Evolutionary conservation across 2,113 vertebrate genomes (phyloP).

Genomic region (Cephalopterus ornatus): DNA sequence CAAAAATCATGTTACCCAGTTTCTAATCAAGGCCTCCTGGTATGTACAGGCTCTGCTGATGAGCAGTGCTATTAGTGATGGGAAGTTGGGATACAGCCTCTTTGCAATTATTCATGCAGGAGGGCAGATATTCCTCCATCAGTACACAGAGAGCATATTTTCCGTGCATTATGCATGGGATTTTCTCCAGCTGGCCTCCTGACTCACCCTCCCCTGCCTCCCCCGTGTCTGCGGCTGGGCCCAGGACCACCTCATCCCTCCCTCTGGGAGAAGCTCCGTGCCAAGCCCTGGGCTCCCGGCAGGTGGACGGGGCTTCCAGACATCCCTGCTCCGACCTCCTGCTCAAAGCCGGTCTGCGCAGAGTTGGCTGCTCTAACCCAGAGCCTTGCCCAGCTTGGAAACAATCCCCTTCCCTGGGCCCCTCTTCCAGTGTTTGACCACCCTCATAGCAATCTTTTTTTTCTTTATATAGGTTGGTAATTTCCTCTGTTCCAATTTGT

Average conservation of each 20-base stretch:
- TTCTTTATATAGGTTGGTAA: background rate
- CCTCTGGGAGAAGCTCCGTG: background rate
- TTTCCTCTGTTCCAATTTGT: background rate
- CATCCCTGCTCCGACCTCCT: background rate
- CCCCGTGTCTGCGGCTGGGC: background rate
- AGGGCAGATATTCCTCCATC: background rate
- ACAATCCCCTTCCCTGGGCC: background rate
- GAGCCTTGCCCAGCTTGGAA: background rate
- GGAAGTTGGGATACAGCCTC: background rate
- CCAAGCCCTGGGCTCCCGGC: background rate
- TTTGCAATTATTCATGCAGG: background rate
- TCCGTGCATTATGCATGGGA: conserved; percentile 9
- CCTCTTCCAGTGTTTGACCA: background rate
- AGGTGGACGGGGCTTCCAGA: background rate
- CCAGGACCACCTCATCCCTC: background rate
- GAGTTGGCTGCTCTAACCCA: background rate
- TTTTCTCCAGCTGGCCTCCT: conserved; percentile 51
- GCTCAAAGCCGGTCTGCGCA: background rate
- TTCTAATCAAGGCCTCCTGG: background rate
- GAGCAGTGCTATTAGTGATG: background rate
- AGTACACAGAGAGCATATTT: background rate
- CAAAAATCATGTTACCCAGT: rapidly evolving
- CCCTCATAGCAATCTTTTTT: background rate
- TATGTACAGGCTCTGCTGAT: background rate
- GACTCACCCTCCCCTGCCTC: background rate